phyloP scores from a whole-genome alignment of 2,797 vertebrate species.

The Pantherophis vulpinus region DNA sequence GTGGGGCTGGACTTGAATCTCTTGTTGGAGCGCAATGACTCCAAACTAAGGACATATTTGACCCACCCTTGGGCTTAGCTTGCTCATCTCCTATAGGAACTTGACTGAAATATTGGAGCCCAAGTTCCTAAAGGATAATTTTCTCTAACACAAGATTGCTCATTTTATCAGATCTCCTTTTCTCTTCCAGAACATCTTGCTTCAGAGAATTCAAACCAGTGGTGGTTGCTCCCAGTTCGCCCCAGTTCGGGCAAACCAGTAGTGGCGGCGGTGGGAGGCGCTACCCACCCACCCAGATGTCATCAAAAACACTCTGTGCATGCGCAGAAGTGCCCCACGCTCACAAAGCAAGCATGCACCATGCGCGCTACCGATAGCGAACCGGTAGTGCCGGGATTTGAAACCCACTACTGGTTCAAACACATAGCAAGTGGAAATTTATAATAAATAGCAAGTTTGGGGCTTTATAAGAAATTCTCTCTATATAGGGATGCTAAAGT shows the following conservation, averaged over 20 bases:
- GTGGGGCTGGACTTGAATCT: background rate
- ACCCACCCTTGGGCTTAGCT: background rate
- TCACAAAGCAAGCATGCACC: no score
- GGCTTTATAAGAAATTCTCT: background rate
- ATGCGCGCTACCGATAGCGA: no score
- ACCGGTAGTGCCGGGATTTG: no score
- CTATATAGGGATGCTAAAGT: background rate
- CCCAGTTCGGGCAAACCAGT: no score
- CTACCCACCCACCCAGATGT: no score
- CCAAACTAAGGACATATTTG: background rate
- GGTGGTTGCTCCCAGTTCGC: no score
- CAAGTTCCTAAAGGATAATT: background rate
- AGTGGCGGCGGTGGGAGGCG: no score
- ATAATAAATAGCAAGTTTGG: background rate
- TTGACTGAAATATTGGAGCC: background rate
- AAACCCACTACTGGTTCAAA: background rate
- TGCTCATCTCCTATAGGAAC: background rate
- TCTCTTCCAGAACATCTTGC: background rate
- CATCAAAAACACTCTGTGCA: no score
- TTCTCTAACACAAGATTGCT: background rate
- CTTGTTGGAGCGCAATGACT: background rate
- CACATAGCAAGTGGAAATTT: background rate
- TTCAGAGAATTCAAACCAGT: background rate
- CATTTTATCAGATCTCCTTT: background rate
- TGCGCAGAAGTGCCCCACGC: no score